These are phyloP conservation scores for Sinotaia quadrata DNA, from an alignment of 2,888 invertebrate species.

Conservation along the genomic window DNA sequence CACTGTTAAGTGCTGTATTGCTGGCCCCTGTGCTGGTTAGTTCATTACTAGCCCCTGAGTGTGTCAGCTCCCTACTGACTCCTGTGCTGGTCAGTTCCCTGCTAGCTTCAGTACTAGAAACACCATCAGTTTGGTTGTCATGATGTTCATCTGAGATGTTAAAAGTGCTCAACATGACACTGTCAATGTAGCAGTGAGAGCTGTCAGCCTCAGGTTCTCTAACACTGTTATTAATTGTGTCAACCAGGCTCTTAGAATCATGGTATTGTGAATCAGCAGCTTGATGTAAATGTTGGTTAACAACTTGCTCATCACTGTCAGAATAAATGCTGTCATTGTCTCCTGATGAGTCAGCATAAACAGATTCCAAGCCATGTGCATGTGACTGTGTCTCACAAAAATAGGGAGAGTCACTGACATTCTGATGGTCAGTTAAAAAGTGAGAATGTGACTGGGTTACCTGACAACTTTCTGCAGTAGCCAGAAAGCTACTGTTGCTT, in stretches of 20 bases:
- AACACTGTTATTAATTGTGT: neutral
- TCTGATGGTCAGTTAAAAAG: neutral
- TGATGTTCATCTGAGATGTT: neutral
- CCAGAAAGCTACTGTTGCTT: neutral
- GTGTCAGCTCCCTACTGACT: too few relatives aligned
- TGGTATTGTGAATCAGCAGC: neutral
- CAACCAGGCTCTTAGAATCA: neutral
- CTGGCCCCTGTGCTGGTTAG: neutral
- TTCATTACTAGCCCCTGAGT: too few relatives aligned
- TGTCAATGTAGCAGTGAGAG: neutral
- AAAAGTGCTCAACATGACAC: neutral
- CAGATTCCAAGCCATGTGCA: neutral
- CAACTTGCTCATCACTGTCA: neutral
- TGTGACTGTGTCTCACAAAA: neutral
- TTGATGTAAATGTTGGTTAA: neutral
- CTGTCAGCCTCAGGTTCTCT: neutral
- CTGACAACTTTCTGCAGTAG: neutral
- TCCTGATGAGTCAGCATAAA: neutral
- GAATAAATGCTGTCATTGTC: neutral
- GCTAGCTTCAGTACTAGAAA: constrained; percentile 3
- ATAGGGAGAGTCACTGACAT: neutral
- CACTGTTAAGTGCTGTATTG: neutral
- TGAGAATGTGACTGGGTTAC: neutral
- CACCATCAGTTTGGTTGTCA: neutral
- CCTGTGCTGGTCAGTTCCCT: too few relatives aligned